A percentile compares a stretch with the other conserved stretches of the same genome.
Conservation (phyloP, 2,113 vertebrate genomes). For the Lamprologus sp. region DNA sequence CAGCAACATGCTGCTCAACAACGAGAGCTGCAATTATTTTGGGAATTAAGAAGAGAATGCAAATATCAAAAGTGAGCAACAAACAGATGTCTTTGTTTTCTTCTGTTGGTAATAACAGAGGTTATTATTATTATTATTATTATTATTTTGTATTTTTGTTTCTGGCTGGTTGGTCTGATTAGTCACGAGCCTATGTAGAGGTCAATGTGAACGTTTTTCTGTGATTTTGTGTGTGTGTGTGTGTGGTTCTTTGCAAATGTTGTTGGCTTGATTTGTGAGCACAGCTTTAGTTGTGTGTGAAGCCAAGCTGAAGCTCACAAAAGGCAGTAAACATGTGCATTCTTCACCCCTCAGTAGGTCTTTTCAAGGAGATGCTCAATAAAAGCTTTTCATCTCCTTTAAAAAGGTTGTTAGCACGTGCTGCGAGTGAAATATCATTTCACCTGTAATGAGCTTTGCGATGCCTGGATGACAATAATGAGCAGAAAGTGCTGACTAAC, state of each 20-base stretch:
- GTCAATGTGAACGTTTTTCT: neutral
- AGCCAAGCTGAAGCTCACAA: slow-evolving; percentile 7
- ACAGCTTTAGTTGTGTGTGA: neutral
- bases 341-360: slow-evolving; percentile 24
- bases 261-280: slow-evolving; percentile 22
- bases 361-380: slow-evolving; percentile 38
- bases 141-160: neutral
- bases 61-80: slow-evolving; percentile 43
- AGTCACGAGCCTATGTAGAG: neutral
- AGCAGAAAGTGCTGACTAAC: slow-evolving; percentile 2
- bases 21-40: slow-evolving; percentile 62
- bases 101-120: neutral
- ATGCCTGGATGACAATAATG: slow-evolving; percentile 25
- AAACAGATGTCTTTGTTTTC: slow-evolving; percentile 18
- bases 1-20: slow-evolving; percentile 55
- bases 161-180: slow-evolving; percentile 4
- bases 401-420: slow-evolving; percentile 18
- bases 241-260: neutral
- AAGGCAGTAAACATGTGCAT: slow-evolving; percentile 32
- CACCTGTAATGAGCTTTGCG: slow-evolving; percentile 29
- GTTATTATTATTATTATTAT: neutral
- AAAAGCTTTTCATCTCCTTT: neutral
- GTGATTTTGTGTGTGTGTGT: neutral
- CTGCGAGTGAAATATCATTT: slow-evolving; percentile 34
- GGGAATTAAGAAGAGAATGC: slow-evolving; percentile 36